Base-by-base conservation (phyloP, 2,113 vertebrate species). In the Anguilla rostrata region DNA sequence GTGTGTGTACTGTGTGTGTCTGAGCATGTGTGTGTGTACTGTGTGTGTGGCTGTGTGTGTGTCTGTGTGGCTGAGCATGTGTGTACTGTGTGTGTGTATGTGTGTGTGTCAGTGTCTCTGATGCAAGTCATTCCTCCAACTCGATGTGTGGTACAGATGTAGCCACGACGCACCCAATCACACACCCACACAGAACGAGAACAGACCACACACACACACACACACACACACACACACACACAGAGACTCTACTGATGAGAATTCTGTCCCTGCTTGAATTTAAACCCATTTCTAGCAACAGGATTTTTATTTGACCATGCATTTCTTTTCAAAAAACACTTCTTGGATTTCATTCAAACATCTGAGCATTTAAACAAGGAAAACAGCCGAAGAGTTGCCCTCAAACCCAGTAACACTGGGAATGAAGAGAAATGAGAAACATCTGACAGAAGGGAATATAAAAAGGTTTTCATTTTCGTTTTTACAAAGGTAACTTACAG, bases 401-500 rank as follows among this genome's bases (percentile, higher is more conserved):
- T 34, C 15, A 82, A 20, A 53, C 63, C 20, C n/a, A 5, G 63
- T 79, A 22, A 86, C 22, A 85, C 8, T 26, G 53, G 0, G 41
- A 85, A 15, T 20, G 34, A 40, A 39, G 82, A 91, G 88, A 91
- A 71, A 82, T 84, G 43, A 91, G 79, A 88, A 82, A 86, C 63
- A 78, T 87, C 84, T 78, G 66, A 83, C n/a, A 66, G 85, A 85
- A 81, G 91, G 88, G 83, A 92, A 89, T 91, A 93, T 89, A 94
- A 93, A 93, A 94, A 92, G 87, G 15, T 71, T 83, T 88, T 75
- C 41, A 57, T 94, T 92, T 71, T 46, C 2, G 26, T 85, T 39
- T 84, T 90, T 93, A 92, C 90, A 93, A 92, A 91, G 90, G 91
- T 15, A 79, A 79, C 78, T 91, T 92, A 91, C 93, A 93, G 90